Base-by-base conservation (phyloP, 2,113 vertebrate species). In the Bufo bufo region DNA sequence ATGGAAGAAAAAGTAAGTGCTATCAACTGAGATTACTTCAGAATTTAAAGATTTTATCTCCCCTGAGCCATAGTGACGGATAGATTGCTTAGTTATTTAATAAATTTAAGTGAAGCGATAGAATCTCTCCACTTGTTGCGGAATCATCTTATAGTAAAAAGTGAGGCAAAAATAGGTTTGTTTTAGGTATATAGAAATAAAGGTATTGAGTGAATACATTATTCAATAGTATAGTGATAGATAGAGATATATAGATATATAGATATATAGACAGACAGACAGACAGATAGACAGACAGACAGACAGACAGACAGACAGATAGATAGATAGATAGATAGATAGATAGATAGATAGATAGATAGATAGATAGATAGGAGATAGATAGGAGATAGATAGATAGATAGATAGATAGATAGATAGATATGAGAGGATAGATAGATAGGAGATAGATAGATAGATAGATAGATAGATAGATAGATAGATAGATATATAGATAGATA, bases 401-500 rank as follows among this genome's bases (percentile, higher is more conserved):
- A 14, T 45, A 72, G 33, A 72, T 72, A 72, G 69, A 72, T 72
- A 72, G 33, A 72, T 72, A 72, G 69, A 72, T 72, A 71, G 59
- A 61, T 61, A 61, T 59, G 56, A 59, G 56, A 59, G 45, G 23
- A 72, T 72, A 74, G 65, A 69, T 74, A 45, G 71, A 74, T 74
- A 72, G 0, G 13, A 71, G n/a, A 71, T 72, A 72, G n/a, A n/a
- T n/a, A n/a, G 71, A 72, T 66, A 77, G 74, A 77, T 72, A 17
- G 71, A 74, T 74, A 74, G 71, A 74, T 74, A 74, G 43, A 74
- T 74, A 47, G 71, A 74, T n/a, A n/a, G n/a, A n/a, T n/a, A n/a
- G n/a, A n/a, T n/a, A n/a, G n/a, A n/a, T n/a, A n/a, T n/a, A n/a
- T n/a, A n/a, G n/a, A n/a, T n/a, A n/a, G n/a, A n/a, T n/a, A n/a